Base-by-base conservation (phyloP, 2,113 vertebrate species). In the Cyprinodon brontotheroides region DNA sequence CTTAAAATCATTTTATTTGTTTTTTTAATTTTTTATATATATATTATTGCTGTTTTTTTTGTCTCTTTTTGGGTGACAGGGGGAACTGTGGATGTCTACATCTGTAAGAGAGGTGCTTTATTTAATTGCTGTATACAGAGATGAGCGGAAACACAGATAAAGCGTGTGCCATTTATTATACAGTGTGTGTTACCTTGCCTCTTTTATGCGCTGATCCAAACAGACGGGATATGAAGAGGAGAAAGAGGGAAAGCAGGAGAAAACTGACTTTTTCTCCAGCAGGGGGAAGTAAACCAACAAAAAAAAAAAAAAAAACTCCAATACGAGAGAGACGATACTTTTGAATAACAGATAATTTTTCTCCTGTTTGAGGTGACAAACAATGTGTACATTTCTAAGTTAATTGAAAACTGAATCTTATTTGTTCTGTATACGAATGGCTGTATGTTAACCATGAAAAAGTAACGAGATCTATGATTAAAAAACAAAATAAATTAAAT, bases 401-500 rank as follows among this genome's bases (percentile, higher is more conserved):
- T 90, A 86, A 88, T 61, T 83, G 78, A 87, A 86, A 88, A 81
- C 78, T 80, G 78, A 84, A 76, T 45, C 60, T 86, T 73, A 81
- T 92, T 86, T 91, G 87, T 92, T 92, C 88, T 93, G 91, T 90
- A 92, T 92, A 92, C 93, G 91, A 93, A 93, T 92, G 92, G 89
- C 85, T 94, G 89, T 92, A 93, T 92, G 91, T 94, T 92, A 93
- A 93, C 92, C 91, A 88, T 91, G 77, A 89, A 85, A 87, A 92
- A 86, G 74, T 87, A 86, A 91, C 89, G 83, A 92, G 82, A 91
- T 93, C 92, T 93, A 92, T 92, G 89, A 92, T 77, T 93, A 93
- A 93, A 88, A 89, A 80, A 93, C 93, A 94, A 94, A 94, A 45
- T 94, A 94, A 94, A 94, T 94, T 93, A 93, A 94, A 93, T 93